These are phyloP conservation scores for Cyprinella venusta DNA, from an alignment of 2,797 vertebrate genomes.

Conservation along the genomic window DNA sequence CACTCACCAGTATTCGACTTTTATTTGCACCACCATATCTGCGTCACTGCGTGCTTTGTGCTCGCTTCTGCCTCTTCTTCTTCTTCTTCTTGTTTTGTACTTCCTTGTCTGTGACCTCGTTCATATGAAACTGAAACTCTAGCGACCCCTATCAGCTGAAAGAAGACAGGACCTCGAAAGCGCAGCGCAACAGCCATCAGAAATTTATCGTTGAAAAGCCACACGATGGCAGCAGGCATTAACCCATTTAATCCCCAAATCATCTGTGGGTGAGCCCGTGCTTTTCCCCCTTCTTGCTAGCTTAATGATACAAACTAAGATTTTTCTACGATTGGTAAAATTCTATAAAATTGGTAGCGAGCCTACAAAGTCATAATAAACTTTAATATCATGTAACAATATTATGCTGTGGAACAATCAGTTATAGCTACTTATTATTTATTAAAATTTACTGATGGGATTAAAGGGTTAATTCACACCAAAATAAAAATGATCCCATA, in stretches of 20 bases:
- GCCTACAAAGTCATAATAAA: background rate
- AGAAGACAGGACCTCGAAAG: background rate
- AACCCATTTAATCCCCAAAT: background rate
- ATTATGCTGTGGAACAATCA: background rate
- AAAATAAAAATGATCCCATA: too few species aligned
- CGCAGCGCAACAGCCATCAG: background rate
- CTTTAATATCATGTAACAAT: background rate
- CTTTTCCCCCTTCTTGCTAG: background rate
- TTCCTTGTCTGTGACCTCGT: background rate
- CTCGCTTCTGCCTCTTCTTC: too few species aligned
- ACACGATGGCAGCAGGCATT: slow-evolving; percentile 52
- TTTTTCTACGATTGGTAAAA: background rate
- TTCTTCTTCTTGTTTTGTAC: background rate
- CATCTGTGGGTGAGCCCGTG: background rate
- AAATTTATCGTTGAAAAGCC: background rate
- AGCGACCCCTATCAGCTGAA: slow-evolving; percentile 32
- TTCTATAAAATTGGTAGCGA: too few species aligned
- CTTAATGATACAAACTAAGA: background rate
- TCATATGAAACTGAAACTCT: background rate
- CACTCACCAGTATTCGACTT: slow-evolving; percentile 80
- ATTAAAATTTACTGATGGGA: background rate
- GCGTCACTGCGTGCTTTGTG: background rate
- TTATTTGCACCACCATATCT: slow-evolving; percentile 69
- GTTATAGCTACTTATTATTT: background rate
- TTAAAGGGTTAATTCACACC: background rate